These are phyloP conservation scores for Chitala chitala DNA, from an alignment of 2,113 vertebrate genomes.

Conservation along the genomic window DNA sequence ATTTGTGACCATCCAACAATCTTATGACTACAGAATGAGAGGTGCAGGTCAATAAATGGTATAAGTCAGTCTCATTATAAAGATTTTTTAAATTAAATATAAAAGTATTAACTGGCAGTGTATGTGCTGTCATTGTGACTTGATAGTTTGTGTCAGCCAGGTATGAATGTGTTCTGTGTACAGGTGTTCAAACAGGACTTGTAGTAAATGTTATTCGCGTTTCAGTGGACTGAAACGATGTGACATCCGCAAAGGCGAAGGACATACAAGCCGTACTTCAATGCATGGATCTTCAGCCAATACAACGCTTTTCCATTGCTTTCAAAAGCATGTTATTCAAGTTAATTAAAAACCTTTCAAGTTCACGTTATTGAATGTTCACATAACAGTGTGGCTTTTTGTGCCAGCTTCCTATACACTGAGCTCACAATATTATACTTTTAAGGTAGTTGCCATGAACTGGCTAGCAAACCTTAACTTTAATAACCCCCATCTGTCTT, in stretches of 20 bases:
- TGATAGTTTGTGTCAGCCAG: background rate
- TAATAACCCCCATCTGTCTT: too few relatives aligned
- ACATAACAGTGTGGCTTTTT: background rate
- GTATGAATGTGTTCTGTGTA: background rate
- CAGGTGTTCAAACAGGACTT: too few relatives aligned
- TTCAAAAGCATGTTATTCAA: conserved; percentile 6
- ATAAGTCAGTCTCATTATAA: too few relatives aligned
- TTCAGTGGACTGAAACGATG: too few relatives aligned
- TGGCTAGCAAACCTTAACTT: too few relatives aligned
- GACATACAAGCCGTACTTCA: background rate
- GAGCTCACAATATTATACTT: conserved; percentile 1
- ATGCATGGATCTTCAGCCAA: background rate
- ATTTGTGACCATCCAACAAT: too few relatives aligned
- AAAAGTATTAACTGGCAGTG: too few relatives aligned
- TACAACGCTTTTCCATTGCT: background rate
- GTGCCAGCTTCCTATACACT: background rate
- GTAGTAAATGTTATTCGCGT: too few relatives aligned
- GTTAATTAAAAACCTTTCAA: conserved; percentile 1
- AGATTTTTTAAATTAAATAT: too few relatives aligned
- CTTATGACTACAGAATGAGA: too few relatives aligned
- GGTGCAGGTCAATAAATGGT: too few relatives aligned
- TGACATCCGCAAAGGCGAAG: background rate
- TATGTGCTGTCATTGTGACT: too few relatives aligned
- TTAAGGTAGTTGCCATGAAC: conserved; percentile 28
- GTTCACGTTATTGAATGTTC: background rate